Evolutionary conservation across 2,888 invertebrate genomes (phyloP), one percentile per base, ranked within the genome.

Genomic region (Drosophila suboccidentalis): DNA sequence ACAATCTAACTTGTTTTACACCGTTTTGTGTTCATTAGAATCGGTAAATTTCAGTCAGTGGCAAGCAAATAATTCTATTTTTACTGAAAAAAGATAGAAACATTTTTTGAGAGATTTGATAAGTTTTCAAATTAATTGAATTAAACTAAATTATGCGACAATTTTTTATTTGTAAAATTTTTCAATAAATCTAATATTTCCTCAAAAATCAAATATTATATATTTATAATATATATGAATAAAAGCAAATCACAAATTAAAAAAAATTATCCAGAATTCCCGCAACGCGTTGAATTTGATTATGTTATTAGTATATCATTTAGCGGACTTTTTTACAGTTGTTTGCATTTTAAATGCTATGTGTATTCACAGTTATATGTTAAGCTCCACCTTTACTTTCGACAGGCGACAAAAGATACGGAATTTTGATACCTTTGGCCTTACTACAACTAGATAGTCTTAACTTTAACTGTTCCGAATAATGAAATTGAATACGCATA

Each of bases 401-500:
- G n/a, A 36, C n/a, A 15, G 5, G 26, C 11, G 10, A 36, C 22
- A 15, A 22, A 15, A 9, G 17, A 36, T 36, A 36, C 13, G 36
- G 50, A 11, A 19, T 41, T 22, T 15, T 8, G 34, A 32, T 51
- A 51, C n/a, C 19, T 22, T 55, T 32, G 15, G 17, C 15, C 29
- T 15, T 32, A 10, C 47, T 6, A 10, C 47, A 32, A 15, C 32
- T 6, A 38, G 3, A 39, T 26, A 9, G 8, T 0, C 17, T 39
- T 11, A 65, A 53, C 26, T 17, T 26, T 39, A 65, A 36, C 22
- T 49, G n/a, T 13, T 15, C 4, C 17, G 10, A 15, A n/a, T 19
- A 22, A 13, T 36, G 34, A 29, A 59, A 53, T n/a, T 46, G 46
- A 61, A 68, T 44, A 29, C 49, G 49, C 55, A 26, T 32, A 50